Base-by-base conservation (phyloP, 2,797 vertebrate species). In the Chrysocyon brachyurus region DNA sequence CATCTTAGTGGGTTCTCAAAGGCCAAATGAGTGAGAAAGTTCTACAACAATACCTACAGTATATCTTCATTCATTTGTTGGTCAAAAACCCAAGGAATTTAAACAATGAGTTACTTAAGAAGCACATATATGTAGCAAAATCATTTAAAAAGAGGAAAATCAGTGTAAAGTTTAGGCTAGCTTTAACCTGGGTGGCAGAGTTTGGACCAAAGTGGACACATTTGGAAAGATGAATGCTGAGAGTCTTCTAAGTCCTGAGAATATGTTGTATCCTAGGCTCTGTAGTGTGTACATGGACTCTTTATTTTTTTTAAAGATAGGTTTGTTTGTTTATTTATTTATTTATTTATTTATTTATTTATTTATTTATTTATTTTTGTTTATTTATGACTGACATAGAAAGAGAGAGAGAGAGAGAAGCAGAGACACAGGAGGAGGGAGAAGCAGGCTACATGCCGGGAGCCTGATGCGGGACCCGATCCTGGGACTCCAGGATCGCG, bases 181-280 rank as follows among this genome's bases (percentile, higher is more conserved):
- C 26, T 72, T 66, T 66, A 21, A 12, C 4, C 14, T 16, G 70
- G 28, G 68, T 21, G 46, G 52, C 10, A 72, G 49, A 59, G 7
- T 15, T 0, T n/a, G 77, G 68, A 54, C 68, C 57, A 6, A 14
- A 64, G 14, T 6, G 7, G 75, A 49, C 6, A 0, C 17, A 4
- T 21, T 54, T 46, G 57, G 36, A 15, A 26, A 21, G n/a, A 22
- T 2, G 1, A 66, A 5, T 16, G 52, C 3, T 3, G 12, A n/a
- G 14, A 22, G 14, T 36, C 22, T 88, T 16, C 14, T 22, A 2
- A 21, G 2, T 12, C 8, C 10, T 5, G 46, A 16, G 10, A 31
- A 21, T 0, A 3, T 12, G 19, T 12, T 9, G 11, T 5, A 0
- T 21, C 3, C 24, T 3, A 0, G 24, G 12, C 22, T 40, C 40